phyloP scores from a whole-genome alignment of 2,113 vertebrate species.

The Himantopus leucocephalus region DNA sequence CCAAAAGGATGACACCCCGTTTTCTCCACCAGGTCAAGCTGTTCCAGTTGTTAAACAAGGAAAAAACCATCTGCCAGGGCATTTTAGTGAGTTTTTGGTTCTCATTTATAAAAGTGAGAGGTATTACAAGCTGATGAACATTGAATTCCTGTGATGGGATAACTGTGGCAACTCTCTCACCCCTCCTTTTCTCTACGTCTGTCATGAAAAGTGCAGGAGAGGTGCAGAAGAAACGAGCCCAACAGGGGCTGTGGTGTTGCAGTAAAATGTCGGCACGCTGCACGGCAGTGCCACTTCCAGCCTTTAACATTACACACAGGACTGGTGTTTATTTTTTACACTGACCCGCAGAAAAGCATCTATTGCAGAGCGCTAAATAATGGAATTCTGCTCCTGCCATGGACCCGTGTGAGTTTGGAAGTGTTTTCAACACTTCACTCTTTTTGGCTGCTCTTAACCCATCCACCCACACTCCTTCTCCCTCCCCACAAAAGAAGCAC shows the following conservation, averaged over 20 bases:
- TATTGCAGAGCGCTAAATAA: not conserved
- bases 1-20: not conserved
- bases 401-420: not conserved
- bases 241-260: not conserved
- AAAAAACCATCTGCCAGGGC: not conserved
- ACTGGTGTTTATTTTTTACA: not conserved
- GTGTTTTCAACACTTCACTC: not conserved
- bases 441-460: not conserved
- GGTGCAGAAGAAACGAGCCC: not conserved
- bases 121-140: not conserved
- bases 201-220: not conserved
- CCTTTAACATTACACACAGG: not conserved
- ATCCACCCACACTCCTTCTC: not conserved
- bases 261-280: not conserved
- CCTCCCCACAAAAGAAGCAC: not conserved
- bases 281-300: not conserved
- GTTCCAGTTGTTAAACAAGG: not conserved
- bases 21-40: not conserved
- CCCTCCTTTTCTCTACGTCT: not conserved
- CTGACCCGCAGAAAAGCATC: not conserved
- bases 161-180: not conserved
- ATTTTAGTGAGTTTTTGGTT: not conserved
- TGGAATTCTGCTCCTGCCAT: not conserved
- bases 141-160: not conserved
- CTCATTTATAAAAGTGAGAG: not conserved